Evolutionary conservation across 2,888 invertebrate genomes (phyloP).

Genomic region (Megamerina dolium): DNA sequence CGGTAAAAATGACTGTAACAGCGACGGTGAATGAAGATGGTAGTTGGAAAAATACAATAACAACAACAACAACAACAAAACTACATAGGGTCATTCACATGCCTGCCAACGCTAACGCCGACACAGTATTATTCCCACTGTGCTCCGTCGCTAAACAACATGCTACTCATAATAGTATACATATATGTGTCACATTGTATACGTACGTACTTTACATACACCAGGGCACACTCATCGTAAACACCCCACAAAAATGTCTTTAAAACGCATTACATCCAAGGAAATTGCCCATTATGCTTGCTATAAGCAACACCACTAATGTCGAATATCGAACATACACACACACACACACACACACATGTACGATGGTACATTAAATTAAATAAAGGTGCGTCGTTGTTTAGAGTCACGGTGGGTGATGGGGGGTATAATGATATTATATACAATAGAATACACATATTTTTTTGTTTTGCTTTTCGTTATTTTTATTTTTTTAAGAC

Average conservation of each 20-base stretch:
- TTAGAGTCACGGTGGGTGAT: too few species aligned
- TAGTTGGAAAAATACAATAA: not conserved
- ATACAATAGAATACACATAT: too few species aligned
- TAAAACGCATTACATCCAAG: conserved; percentile 43
- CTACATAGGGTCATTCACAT: conserved; percentile 22
- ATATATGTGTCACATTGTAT: conserved; percentile 2
- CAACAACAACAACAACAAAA: conserved; percentile 4
- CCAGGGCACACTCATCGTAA: conserved; percentile 21
- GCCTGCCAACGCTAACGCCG: conserved; percentile 6
- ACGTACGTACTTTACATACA: not conserved
- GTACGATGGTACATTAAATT: too few species aligned
- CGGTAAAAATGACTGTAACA: not conserved
- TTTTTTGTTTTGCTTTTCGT: not conserved
- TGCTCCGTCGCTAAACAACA: too few species aligned
- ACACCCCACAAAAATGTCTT: conserved; percentile 45
- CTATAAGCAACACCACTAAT: not conserved
- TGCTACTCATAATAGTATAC: too few species aligned
- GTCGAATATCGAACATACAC: too few species aligned
- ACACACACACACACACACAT: too few species aligned
- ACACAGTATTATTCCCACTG: too few species aligned
- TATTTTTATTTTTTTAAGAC: not conserved
- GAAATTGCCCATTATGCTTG: conserved; percentile 42
- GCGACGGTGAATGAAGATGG: not conserved
- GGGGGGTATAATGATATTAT: not conserved
- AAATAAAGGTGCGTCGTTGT: conserved; percentile 41